phyloP scores from a whole-genome alignment of 2,888 invertebrate species.

The Folsomia manolachei region DNA sequence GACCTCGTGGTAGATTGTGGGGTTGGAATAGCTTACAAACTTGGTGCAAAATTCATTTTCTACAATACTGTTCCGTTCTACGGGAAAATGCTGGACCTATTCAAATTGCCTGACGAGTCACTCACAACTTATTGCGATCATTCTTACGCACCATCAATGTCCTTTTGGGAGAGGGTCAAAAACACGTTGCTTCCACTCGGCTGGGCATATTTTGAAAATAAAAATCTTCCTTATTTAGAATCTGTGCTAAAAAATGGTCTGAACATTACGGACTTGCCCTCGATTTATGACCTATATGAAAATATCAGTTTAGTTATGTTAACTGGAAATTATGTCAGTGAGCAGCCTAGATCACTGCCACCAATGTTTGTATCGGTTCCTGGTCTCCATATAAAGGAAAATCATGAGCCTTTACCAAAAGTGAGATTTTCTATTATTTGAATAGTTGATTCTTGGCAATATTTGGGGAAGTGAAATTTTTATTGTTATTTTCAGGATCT shows the following conservation, averaged over 20 bases:
- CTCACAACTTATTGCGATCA: conserved; percentile 2
- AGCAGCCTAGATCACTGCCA: conserved; percentile 21
- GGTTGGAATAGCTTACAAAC: conserved; percentile 27
- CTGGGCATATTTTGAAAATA: neutral
- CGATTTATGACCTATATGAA: conserved; percentile 9
- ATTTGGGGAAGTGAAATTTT: neutral
- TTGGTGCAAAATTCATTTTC: conserved; percentile 26
- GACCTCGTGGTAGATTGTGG: conserved; percentile 37
- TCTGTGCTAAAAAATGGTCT: neutral
- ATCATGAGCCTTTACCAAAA: neutral
- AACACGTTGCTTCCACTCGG: conserved; percentile 16
- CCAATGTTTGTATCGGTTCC: conserved; percentile 21
- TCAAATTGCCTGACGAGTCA: conserved; percentile 27
- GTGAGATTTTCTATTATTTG: neutral
- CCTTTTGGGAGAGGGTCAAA: conserved; percentile 13
- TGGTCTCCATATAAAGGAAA: conserved; percentile 14
- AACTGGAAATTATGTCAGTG: conserved; percentile 24
- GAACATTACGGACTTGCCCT: conserved; percentile 11
- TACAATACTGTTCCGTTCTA: conserved; percentile 25
- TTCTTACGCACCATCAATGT: conserved; percentile 10
- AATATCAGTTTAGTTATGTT: conserved; percentile 27
- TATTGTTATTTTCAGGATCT: conserved; percentile 17
- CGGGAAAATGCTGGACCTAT: conserved; percentile 26
- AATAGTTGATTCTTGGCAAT: neutral
- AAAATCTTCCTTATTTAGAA: neutral